phyloP scores from a whole-genome alignment of 2,113 vertebrate species.

The Hemibagrus wyckioides region DNA sequence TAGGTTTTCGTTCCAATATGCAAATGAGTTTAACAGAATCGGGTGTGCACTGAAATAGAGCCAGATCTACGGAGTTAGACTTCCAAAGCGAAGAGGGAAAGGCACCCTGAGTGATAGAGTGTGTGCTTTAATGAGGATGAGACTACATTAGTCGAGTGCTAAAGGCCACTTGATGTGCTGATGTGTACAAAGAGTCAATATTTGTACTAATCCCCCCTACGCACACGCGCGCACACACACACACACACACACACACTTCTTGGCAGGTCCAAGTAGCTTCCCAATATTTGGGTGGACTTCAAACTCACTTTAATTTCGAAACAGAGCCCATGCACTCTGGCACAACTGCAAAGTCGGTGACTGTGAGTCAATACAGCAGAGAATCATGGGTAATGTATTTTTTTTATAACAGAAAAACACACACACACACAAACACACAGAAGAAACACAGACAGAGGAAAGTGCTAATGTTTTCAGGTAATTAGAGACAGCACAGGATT shows the following conservation, averaged over 20 bases:
- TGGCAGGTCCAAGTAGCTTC: conserved; percentile 24
- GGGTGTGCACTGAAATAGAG: not conserved
- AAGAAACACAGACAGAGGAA: not conserved
- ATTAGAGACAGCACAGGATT: not conserved
- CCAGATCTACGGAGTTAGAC: not conserved
- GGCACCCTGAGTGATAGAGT: not conserved
- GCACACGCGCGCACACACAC: not conserved
- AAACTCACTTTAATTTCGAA: conserved; percentile 7
- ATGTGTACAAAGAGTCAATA: conserved; percentile 50
- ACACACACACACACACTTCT: conserved; percentile 13
- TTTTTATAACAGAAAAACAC: not conserved
- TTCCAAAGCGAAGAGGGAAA: not conserved
- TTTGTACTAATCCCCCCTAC: conserved; percentile 31
- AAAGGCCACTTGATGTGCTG: conserved; percentile 44
- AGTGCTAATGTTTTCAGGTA: not conserved
- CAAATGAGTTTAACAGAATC: too few relatives aligned
- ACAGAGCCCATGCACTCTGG: not conserved
- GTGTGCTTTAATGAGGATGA: conserved; percentile 26
- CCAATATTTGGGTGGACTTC: conserved; percentile 32
- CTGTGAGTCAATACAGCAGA: not conserved
- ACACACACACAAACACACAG: conserved; percentile 18
- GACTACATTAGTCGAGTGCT: conserved; percentile 13
- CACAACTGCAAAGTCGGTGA: not conserved
- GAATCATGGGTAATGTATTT: conserved; percentile 12
- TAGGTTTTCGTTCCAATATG: not conserved